Conservation (phyloP, 2,888 invertebrate species). For the Hypolimnas misippus region DNA sequence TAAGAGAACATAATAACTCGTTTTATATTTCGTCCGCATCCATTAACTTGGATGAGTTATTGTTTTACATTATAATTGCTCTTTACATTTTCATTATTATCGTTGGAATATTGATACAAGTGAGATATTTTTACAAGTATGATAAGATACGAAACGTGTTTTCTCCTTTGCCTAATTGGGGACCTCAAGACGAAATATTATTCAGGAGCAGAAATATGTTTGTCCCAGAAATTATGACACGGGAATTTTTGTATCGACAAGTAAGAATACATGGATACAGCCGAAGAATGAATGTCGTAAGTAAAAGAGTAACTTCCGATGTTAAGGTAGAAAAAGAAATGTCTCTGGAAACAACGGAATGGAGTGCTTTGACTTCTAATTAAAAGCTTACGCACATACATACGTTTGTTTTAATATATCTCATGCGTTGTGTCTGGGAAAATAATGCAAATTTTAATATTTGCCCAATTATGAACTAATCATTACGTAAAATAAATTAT, state of each 20-base stretch:
- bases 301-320: constrained; percentile 13
- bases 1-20: constrained; percentile 49
- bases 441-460: background rate
- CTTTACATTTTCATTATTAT: constrained; percentile 57
- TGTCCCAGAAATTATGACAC: constrained; percentile 78
- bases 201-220: constrained; percentile 76
- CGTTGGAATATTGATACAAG: constrained; percentile 52
- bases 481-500: too few relatives aligned
- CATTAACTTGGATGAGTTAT: constrained; percentile 49
- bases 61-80: constrained; percentile 55
- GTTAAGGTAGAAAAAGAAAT: constrained; percentile 38
- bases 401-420: background rate
- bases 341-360: constrained; percentile 50
- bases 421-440: too few relatives aligned
- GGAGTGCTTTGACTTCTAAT: constrained; percentile 62
- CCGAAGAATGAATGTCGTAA: constrained; percentile 17
- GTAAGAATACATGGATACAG: constrained; percentile 68
- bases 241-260: constrained; percentile 78
- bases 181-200: constrained; percentile 65
- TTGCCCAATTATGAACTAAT: too few relatives aligned
- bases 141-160: constrained; percentile 50
- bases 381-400: constrained; percentile 33
- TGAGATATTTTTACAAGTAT: constrained; percentile 48
- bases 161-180: constrained; percentile 61
- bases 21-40: constrained; percentile 47